These are phyloP conservation scores for Amorpha juglandis DNA, from an alignment of 2,888 invertebrate genomes.

Conservation along the genomic window DNA sequence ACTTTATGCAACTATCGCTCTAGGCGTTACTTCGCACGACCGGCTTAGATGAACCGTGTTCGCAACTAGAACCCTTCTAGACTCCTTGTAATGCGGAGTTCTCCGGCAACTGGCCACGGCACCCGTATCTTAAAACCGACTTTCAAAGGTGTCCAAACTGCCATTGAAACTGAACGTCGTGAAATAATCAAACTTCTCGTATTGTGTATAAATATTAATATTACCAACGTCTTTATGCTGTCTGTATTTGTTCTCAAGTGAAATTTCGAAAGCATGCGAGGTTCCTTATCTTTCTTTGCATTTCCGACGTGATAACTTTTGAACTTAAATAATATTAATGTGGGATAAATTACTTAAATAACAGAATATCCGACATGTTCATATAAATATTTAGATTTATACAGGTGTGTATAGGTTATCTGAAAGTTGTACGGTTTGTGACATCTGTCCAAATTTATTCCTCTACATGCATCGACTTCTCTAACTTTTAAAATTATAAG, in stretches of 20 bases:
- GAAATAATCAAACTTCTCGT: constrained; percentile 37
- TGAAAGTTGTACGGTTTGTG: neutral
- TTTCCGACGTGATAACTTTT: constrained; percentile 9
- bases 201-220: constrained; percentile 24
- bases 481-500: neutral
- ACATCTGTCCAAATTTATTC: neutral
- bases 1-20: constrained; percentile 61
- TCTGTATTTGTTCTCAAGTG: constrained; percentile 14
- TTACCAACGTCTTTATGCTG: constrained; percentile 14
- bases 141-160: constrained; percentile 63
- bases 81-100: constrained; percentile 50
- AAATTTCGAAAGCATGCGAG: constrained; percentile 9
- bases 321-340: neutral
- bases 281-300: constrained; percentile 5
- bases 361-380: neutral
- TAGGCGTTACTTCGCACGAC: constrained; percentile 54
- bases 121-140: constrained; percentile 63
- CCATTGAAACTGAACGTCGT: constrained; percentile 59
- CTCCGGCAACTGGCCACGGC: constrained; percentile 58
- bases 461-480: neutral
- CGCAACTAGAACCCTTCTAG: constrained; percentile 40
- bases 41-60: constrained; percentile 49
- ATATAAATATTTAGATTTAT: constrained; percentile 12
- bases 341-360: constrained; percentile 3
- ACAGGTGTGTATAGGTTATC: neutral